Evolutionary conservation across 1,140 invertebrate genomes (phyloP).

Genomic region (Trichonephila clavata): DNA sequence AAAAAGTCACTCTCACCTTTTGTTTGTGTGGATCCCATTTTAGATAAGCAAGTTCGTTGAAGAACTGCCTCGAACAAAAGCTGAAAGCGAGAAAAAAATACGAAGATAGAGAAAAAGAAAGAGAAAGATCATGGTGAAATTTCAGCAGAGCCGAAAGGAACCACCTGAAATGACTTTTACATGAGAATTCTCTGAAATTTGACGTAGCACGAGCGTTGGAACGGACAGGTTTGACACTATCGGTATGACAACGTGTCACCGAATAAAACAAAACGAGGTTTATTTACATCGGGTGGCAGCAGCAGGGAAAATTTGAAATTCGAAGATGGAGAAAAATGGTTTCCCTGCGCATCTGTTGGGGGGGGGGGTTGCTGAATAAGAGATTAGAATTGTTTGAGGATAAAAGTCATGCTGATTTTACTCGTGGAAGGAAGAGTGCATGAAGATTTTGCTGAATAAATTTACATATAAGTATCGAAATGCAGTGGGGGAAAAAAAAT

Average conservation of each 20-base stretch:
- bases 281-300: conserved; percentile 24
- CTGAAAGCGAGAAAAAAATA: neutral
- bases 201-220: conserved; percentile 25
- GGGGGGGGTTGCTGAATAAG: neutral
- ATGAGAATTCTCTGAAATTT: conserved; percentile 15
- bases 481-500: neutral
- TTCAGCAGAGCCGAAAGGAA: neutral
- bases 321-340: conserved; percentile 26
- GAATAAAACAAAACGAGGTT: conserved; percentile 46
- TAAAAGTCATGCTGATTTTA: conserved; percentile 3
- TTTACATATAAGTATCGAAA: neutral
- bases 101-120: neutral
- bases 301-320: conserved; percentile 25
- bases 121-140: neutral
- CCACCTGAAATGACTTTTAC: conserved; percentile 41
- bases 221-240: conserved; percentile 48
- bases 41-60: conserved; percentile 3
- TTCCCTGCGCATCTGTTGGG: neutral
- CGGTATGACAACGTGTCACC: conserved; percentile 55
- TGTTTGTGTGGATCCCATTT: neutral
- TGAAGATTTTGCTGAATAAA: conserved; percentile 11
- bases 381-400: neutral
- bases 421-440: neutral
- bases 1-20: neutral
- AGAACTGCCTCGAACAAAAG: neutral